Evolutionary conservation across 2,888 invertebrate genomes (phyloP), one percentile per base, ranked within the genome.

Genomic region (Seira ritae): DNA sequence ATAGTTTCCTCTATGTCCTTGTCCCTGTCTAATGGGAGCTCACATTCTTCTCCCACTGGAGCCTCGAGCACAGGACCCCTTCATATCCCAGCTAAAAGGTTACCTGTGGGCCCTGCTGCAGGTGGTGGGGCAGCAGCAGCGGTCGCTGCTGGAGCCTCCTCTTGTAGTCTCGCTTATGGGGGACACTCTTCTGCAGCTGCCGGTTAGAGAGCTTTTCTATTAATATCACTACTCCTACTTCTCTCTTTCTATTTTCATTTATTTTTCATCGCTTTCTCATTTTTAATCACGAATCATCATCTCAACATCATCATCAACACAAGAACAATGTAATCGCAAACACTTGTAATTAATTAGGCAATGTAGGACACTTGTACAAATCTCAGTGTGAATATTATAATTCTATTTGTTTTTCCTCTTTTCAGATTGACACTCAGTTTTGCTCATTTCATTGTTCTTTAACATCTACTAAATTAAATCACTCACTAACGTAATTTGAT

Each of bases 11-110:
- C 85, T 65, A 82, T 85, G 85, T 83, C 85, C 67, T 68, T 85
- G 24, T 73, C 82, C 68, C 79, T 85, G 24, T 85, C 85, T 19
- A 85, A 85, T 68, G 85, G 85, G 65, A 85, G 80, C 62, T 85
- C 85, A 68, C 85, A 83, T 66, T 86, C 88, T 77, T 85, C 81
- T 70, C 76, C 81, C 62, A 69, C 74, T 70, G 74, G 70, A 65
- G 75, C 77, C 71, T 66, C 84, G 71, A 81, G 46, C 65, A 81
- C 81, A 60, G 87, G 88, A 75, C 88, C 88, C 24, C 84, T 88
- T 66, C 88, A 88, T 77, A 88, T 88, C 75, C 88, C 88, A 50
- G 88, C 88, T 69, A 88, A 88, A 68, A 84, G 88, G 65, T 81
- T 85, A 72, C 84, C 84, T 72, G 84, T 79, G 68, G 80, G 84